Base-by-base conservation (phyloP, 2,888 invertebrate genomes). In the Philereme transversata region DNA sequence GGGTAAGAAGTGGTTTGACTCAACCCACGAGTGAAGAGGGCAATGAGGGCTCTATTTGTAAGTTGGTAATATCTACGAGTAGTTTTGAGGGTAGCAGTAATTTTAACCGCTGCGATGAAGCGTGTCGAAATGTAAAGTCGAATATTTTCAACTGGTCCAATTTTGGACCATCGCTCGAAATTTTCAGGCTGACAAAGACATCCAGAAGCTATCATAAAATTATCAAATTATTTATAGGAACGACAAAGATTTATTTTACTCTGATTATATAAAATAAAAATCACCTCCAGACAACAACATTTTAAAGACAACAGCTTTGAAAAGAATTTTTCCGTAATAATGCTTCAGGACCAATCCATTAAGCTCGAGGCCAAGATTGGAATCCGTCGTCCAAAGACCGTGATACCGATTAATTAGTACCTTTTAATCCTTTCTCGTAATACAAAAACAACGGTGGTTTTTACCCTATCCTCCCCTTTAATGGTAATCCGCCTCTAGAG, bases 351-450 rank as follows among this genome's bases (percentile, higher is more conserved):
- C 40, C 47, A 62, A 67, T 65, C 58, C 57, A 62, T 63, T 65
- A 53, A 60, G 48, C 57, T 56, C 46, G 34, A 7, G 49, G 60
- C 51, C 60, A 52, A 62, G 49, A 64, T 62, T 62, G 55, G 9
- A 60, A 62, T 64, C 59, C 50, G 54, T 56, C 45, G 52, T 58
- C 60, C 60, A 47, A 60, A 57, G 69, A 55, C 62, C 58, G 62
- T 57, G 68, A 59, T 59, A 56, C 60, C 68, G 68, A 76, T 75
- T 71, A 59, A 73, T 74, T 77, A 77, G 75, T 77, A 55, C 65
- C 68, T 62, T 64, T 55, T 76, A 72, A 78, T 74, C 76, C 72
- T 57, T 62, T 64, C 73, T 78, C 67, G 65, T 64, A 63, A 74
- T 72, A 70, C 76, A 64, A 71, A 67, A 75, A 76, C 70, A 75